Evolutionary conservation across 2,113 vertebrate genomes (phyloP).

Genomic region (Potamarius usumacintae): DNA sequence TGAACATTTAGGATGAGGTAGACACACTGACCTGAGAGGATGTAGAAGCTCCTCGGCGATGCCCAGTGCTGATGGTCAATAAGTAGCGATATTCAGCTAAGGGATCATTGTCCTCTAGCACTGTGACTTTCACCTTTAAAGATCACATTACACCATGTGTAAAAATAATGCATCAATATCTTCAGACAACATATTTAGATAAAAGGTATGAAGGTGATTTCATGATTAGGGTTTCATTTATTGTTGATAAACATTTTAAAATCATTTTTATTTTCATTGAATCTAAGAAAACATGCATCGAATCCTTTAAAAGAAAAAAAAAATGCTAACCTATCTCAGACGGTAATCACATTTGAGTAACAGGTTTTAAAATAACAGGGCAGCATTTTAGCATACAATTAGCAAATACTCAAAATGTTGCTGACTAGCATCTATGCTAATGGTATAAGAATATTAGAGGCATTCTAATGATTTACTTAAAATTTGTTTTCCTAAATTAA

Average conservation of each 20-base stretch:
- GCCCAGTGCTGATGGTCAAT: conserved; percentile 86
- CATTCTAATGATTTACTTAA: neutral
- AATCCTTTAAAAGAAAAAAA: neutral
- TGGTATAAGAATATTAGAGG: neutral
- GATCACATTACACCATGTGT: neutral
- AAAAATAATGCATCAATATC: neutral
- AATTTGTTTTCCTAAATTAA: neutral
- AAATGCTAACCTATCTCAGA: neutral
- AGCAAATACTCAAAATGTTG: neutral
- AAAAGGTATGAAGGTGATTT: neutral
- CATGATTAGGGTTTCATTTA: neutral
- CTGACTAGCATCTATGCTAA: neutral
- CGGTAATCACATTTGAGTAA: neutral
- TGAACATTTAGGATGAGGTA: neutral
- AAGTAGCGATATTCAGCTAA: conserved; percentile 89
- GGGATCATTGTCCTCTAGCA: conserved; percentile 89
- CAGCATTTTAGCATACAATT: neutral
- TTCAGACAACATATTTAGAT: neutral
- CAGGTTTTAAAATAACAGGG: neutral
- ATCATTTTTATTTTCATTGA: neutral
- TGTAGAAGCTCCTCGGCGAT: conserved; percentile 84
- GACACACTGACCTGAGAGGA: conserved; percentile 81
- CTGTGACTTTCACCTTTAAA: conserved; percentile 83
- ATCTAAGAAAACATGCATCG: neutral
- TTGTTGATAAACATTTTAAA: neutral